phyloP scores from a whole-genome alignment of 1,140 invertebrate species.

The Rhagoletis zephyria region DNA sequence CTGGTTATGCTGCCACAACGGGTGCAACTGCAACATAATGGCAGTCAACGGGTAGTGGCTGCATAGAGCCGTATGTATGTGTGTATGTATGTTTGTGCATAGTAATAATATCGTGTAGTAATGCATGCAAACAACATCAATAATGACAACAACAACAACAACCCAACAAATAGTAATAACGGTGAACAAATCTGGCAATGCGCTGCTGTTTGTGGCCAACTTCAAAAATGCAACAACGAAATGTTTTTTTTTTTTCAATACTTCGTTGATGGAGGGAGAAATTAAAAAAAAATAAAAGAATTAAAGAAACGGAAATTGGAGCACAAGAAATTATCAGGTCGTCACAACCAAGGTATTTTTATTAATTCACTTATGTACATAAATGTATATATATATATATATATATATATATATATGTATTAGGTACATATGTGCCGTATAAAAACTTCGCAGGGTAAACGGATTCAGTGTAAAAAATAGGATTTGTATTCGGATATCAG shows the following conservation, averaged over 20 bases:
- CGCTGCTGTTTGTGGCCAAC: neutral
- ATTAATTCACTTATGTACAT: too few species aligned
- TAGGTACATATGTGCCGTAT: too few species aligned
- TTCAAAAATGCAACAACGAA: neutral
- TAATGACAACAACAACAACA: conserved; percentile 16
- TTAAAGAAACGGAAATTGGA: neutral
- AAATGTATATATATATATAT: too few species aligned
- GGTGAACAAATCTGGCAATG: neutral
- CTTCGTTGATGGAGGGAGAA: neutral
- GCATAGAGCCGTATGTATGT: neutral
- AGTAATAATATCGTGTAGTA: neutral
- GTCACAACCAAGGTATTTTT: too few species aligned
- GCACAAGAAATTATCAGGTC: neutral
- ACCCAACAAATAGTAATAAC: conserved; percentile 46
- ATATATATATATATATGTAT: neutral
- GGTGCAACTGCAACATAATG: conserved; percentile 3
- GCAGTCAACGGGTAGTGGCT: neutral
- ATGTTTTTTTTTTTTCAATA: neutral
- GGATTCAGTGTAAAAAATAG: too few species aligned
- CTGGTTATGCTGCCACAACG: neutral
- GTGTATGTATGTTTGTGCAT: neutral
- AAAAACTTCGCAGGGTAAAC: too few species aligned
- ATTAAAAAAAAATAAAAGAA: neutral
- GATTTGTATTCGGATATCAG: too few species aligned
- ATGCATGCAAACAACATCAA: conserved; percentile 26